Evolutionary conservation across 2,797 vertebrate species (phyloP), one percentile per base, ranked within the genome.

Genomic region (Chrysocyon brachyurus): DNA sequence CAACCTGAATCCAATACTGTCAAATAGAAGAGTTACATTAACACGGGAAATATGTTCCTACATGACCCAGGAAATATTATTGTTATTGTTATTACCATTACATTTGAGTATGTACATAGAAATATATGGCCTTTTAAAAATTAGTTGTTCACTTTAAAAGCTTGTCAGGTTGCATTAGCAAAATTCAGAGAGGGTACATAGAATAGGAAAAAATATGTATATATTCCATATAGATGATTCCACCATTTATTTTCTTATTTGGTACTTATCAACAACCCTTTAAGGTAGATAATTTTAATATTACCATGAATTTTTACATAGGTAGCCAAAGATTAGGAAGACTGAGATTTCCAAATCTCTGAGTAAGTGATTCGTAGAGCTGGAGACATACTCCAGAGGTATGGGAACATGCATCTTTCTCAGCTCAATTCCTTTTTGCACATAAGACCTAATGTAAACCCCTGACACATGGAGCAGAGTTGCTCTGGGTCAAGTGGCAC

Each of bases 211-310:
- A 75, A 54, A 77, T 56, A 19, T 9, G 22, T 70, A n/a, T 72
- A 72, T 87, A 22, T 52, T 31, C 1, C 79, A 33, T 70, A 87
- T 21, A 88, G 3, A 26, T 33, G 56, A 79, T 83, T 64, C 3
- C 22, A 92, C 36, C 19, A 59, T 40, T 16, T 14, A 19, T 70
- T 61, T 91, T 82, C 3, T 89, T 15, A 52, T 59, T 36, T 94
- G 28, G 5, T 82, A 59, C 15, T 28, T 87, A 72, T 12, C 26
- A 95, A 28, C 4, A 91, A 57, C 9, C 3, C 64, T 81, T 1
- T 46, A 85, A 94, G 12, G 54, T 36, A 89, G 56, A n/a, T 63
- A 31, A 49, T 77, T 87, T 97, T 93, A 95, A 73, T 75, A 63
- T 36, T 33, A 77, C 12, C 5, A 21, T 90, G 22, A 87, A 12